Evolutionary conservation across 2,888 invertebrate genomes (phyloP).

Genomic region (Orthosia incerta): DNA sequence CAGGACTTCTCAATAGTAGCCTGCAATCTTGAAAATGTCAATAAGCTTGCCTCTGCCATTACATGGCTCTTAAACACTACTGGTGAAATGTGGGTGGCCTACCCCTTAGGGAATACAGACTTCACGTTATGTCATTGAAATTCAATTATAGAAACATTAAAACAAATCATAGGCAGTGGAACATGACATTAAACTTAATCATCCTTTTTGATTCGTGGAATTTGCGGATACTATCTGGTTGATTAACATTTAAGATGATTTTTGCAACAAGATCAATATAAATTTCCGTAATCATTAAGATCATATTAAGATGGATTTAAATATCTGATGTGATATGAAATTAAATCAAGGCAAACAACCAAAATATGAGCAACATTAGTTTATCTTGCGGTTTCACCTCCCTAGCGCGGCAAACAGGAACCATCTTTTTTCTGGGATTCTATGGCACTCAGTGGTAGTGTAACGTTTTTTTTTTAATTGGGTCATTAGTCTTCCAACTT

Average conservation of each 20-base stretch:
- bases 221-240: slow-evolving; percentile 10
- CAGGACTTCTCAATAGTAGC: slow-evolving; percentile 12
- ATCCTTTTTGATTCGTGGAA: neutral
- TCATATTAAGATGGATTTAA: slow-evolving; percentile 23
- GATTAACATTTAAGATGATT: slow-evolving; percentile 34
- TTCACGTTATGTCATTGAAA: neutral
- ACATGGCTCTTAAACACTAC: neutral
- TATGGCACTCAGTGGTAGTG: too few species aligned
- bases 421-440: too few species aligned
- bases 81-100: neutral
- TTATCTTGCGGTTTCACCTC: neutral
- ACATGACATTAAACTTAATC: neutral
- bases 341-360: neutral
- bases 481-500: too few species aligned
- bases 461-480: too few species aligned
- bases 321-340: slow-evolving; percentile 36
- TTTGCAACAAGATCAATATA: slow-evolving; percentile 5
- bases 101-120: neutral
- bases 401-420: neutral
- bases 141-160: neutral
- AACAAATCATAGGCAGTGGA: neutral
- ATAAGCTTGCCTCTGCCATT: neutral
- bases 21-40: slow-evolving; percentile 24
- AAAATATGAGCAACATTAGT: neutral
- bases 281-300: slow-evolving; percentile 30